Base-by-base conservation (phyloP, 1,140 invertebrate genomes). In the Euglossa dilemma region DNA sequence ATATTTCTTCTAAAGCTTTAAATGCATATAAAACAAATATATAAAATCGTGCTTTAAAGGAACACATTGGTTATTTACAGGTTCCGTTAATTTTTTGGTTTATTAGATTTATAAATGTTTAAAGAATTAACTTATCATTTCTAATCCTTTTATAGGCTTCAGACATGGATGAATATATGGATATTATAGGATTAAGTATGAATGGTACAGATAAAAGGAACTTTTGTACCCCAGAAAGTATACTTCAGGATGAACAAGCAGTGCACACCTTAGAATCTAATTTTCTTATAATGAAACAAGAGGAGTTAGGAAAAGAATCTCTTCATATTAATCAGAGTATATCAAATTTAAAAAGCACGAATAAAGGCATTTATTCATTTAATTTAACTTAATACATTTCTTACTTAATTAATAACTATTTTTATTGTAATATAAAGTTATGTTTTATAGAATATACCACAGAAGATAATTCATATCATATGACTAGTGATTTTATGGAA, bases 21-120 rank as follows among this genome's bases (percentile, higher is more conserved):
- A 20, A 67, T 2, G 66, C 67, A 47, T 61, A 20, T 85, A 56
- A 59, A 59, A 5, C 28, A 45, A 45, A 23, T 45, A 63, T 16
- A 61, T 50, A 57, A 77, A 57, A 28, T 78, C 73, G 56, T 73
- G 43, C 89, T 87, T 70, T 36, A 91, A 88, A 93, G 67, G 93
- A 94, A 67, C 94, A 94, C 69, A 85, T 94, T 77, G 93, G 93
- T 56, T 90, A 92, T 59, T 82, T 94, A 57, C 91, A 93, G 90
- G 93, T 93, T 52, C 64, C 25, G 8, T 50, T 57, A 67, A n/a
- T 25, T 61, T 36, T 18, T 52, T 54, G 43, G 23, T 47, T 69
- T 20, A 14, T 47, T 69, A 47, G 11, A 18, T n/a, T 57, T 63
- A 9, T 2, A 57, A 36, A 28, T 57, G 69, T 80, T 11, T 18